phyloP scores from a whole-genome alignment of 2,797 vertebrate genomes.

The Naso thynnoides region DNA sequence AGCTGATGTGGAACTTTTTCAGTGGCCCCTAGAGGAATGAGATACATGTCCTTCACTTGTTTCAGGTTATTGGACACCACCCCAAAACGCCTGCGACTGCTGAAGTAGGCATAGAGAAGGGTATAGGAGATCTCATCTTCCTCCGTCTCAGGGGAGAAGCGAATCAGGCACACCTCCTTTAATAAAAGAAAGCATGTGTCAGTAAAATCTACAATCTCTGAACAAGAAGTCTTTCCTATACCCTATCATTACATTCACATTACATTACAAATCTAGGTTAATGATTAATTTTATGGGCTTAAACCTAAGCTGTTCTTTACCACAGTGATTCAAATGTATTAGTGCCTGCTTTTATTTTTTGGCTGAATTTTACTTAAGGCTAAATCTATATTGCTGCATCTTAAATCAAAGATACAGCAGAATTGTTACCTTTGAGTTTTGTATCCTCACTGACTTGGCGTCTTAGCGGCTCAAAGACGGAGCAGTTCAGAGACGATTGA shows the following conservation, averaged over 20 bases:
- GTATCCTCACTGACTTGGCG: too few relatives aligned
- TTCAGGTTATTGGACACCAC: slow-evolving; percentile 98
- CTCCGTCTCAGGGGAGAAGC: slow-evolving; percentile 96
- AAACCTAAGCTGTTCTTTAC: background rate
- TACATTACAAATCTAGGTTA: background rate
- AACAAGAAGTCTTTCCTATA: background rate
- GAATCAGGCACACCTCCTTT: slow-evolving; percentile 97
- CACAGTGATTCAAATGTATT: background rate
- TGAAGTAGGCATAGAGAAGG: slow-evolving; percentile 96
- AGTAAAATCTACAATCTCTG: slow-evolving; percentile 28
- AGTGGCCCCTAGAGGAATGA: slow-evolving; percentile 93
- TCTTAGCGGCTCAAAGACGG: too few relatives aligned
- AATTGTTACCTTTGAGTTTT: too few relatives aligned
- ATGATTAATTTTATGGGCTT: slow-evolving; percentile 1
- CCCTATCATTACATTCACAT: background rate
- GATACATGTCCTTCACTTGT: slow-evolving; percentile 99
- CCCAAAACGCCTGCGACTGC: slow-evolving; percentile 96
- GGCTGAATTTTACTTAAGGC: background rate
- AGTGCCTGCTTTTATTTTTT: slow-evolving; percentile 2
- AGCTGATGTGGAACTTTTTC: slow-evolving; percentile 99
- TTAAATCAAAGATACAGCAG: too few relatives aligned
- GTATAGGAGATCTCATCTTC: slow-evolving; percentile 99
- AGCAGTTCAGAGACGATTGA: too few relatives aligned
- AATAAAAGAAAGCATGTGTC: slow-evolving; percentile 49
- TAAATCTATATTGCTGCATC: too few relatives aligned